Evolutionary conservation across 2,888 invertebrate species (phyloP), one percentile per base, ranked within the genome.

Genomic region (Rotaria socialis): DNA sequence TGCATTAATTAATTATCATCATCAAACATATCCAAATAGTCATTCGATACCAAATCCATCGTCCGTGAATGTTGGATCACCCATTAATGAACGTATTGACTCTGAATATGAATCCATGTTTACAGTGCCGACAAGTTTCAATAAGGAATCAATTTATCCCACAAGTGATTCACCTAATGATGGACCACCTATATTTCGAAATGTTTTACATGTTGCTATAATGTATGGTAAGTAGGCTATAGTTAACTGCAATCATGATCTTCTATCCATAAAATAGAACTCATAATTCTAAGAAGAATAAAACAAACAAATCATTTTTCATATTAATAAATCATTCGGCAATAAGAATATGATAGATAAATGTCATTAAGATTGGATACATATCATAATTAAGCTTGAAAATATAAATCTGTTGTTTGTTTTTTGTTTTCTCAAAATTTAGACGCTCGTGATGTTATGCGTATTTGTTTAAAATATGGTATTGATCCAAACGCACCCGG

Each of bases 401-500:
- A 27, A 35, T n/a, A 60, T 60, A 1, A 27, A n/a, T n/a, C 2
- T 24, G 6, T 56, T 24, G 8, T 56, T 19, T 22, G 19, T 55
- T 19, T 93, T 24, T 92, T 93, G 84, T 92, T 35, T 35, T 35
- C 35, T 35, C 35, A 35, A 52, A 52, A 93, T 88, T 92, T 93
- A 89, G 92, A 92, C 85, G 92, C 93, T 35, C 89, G 92, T 58
- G 93, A 93, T 88, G 93, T 93, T 27, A 91, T 92, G 8, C 90
- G 92, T 56, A 90, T 93, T 50, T 90, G 93, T 75, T 92, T 93
- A 84, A 92, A 92, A 85, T 92, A 92, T 89, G 92, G 92, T 58
- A 91, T 93, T 86, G 93, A 93, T 88, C 93, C 93, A 4, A 93
- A 93, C 89, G 91, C 92, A 87, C 92, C 92, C 1, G 93, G 92